A percentile compares a stretch with the other conserved stretches of the same genome.
These are phyloP conservation scores for Silurus aristotelis DNA, from an alignment of 2,797 vertebrate genomes.

Conservation along the genomic window DNA sequence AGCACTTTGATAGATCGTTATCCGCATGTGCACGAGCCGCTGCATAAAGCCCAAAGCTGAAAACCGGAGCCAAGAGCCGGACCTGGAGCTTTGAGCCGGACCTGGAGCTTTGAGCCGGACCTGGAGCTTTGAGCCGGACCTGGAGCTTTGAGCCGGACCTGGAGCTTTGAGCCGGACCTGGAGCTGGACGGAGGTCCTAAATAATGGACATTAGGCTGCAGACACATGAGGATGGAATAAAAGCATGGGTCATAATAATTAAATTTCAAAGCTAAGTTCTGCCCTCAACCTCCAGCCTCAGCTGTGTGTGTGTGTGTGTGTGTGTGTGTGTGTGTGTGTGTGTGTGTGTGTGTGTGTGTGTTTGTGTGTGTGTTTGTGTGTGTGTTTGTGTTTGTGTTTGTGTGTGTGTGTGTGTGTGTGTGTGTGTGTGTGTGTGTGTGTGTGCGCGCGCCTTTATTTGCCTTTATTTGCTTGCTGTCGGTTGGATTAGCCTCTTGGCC, in stretches of 20 bases:
- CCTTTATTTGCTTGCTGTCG: constrained; percentile 33
- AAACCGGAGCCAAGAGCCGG: too few relatives aligned
- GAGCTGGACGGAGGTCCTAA: too few relatives aligned
- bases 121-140: too few relatives aligned
- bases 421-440: background rate
- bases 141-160: too few relatives aligned
- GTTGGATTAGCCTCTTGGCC: constrained; percentile 40
- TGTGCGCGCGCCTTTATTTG: constrained; percentile 22
- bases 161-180: too few relatives aligned
- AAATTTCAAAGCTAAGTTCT: background rate
- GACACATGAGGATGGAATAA: background rate
- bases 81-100: too few relatives aligned
- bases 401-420: too few relatives aligned
- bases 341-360: too few relatives aligned
- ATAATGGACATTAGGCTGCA: constrained; percentile 56
- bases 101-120: too few relatives aligned
- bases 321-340: too few relatives aligned
- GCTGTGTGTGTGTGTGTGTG: background rate
- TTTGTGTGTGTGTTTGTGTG: too few relatives aligned
- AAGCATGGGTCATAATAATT: background rate
- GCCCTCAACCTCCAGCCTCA: constrained; percentile 39
- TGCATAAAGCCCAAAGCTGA: constrained; percentile 56
- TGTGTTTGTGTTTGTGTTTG: too few relatives aligned
- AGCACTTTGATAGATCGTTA: constrained; percentile 67
- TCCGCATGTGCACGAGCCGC: constrained; percentile 58